These are phyloP conservation scores for Drosophila arizonae DNA, from an alignment of 1,140 invertebrate genomes.

Conservation along the genomic window DNA sequence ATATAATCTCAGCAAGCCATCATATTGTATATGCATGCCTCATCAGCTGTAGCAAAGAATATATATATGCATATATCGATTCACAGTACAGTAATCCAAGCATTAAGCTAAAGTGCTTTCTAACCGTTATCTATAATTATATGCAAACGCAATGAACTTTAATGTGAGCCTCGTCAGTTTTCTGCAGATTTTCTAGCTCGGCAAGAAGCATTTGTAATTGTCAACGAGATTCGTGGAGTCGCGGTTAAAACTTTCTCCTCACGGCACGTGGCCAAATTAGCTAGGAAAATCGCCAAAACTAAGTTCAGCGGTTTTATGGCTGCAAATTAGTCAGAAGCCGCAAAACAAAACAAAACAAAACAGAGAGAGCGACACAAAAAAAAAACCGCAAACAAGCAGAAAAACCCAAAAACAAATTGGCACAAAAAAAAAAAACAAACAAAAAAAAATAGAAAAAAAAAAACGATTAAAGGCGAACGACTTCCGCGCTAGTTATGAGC, in stretches of 20 bases:
- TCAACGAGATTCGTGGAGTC: slow-evolving; percentile 37
- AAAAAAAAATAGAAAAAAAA: slow-evolving; percentile 5
- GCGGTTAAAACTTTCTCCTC: neutral
- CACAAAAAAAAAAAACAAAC: neutral
- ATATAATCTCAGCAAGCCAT: too few relatives aligned
- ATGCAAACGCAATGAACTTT: slow-evolving; percentile 3
- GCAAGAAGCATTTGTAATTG: slow-evolving; percentile 44
- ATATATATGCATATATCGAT: too few relatives aligned
- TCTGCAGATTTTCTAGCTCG: neutral
- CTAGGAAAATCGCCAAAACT: slow-evolving; percentile 26
- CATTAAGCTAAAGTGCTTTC: too few relatives aligned
- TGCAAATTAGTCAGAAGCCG: slow-evolving; percentile 53
- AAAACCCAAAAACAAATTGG: too few relatives aligned
- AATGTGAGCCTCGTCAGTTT: slow-evolving; percentile 25
- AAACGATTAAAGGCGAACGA: slow-evolving; percentile 54
- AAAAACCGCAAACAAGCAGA: neutral
- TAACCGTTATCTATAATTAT: neutral
- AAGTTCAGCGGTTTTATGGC: slow-evolving; percentile 50
- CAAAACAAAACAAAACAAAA: slow-evolving; percentile 28
- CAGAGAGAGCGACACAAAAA: neutral
- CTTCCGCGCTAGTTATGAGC: slow-evolving; percentile 29
- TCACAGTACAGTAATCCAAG: too few relatives aligned
- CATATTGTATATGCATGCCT: too few relatives aligned
- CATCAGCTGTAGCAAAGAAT: too few relatives aligned
- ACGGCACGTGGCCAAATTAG: slow-evolving; percentile 40